Conservation (phyloP, 2,888 invertebrate genomes). For the Erebia aethiops region DNA sequence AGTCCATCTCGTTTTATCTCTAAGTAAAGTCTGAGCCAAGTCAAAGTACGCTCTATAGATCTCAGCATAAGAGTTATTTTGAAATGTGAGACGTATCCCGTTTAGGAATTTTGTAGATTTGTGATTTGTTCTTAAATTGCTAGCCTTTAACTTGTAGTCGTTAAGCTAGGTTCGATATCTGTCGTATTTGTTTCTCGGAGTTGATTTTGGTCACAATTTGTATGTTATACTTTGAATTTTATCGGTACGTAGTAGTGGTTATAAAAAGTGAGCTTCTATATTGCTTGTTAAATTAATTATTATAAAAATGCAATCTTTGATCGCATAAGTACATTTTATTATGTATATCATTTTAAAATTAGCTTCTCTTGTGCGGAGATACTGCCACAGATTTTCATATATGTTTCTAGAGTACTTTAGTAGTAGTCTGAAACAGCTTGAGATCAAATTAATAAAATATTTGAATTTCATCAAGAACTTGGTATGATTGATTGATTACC, state of each 20-base stretch:
- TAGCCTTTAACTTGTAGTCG: slow-evolving; percentile 75
- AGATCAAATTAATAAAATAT: slow-evolving; percentile 7
- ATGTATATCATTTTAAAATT: slow-evolving; percentile 19
- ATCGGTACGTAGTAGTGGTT: slow-evolving; percentile 30
- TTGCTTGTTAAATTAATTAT: slow-evolving; percentile 28
- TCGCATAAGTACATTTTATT: slow-evolving; percentile 30
- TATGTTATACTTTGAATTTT: slow-evolving; percentile 43
- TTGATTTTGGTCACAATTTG: slow-evolving; percentile 68
- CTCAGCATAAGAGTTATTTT: slow-evolving; percentile 61
- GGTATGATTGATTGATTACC: neutral
- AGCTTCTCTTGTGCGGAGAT: slow-evolving; percentile 43
- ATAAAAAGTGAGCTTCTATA: slow-evolving; percentile 34
- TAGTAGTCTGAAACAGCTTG: slow-evolving; percentile 5
- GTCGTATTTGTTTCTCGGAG: slow-evolving; percentile 65
- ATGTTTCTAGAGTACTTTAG: slow-evolving; percentile 23
- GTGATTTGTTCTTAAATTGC: slow-evolving; percentile 75
- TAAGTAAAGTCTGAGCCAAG: no score
- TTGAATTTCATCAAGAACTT: slow-evolving; percentile 2
- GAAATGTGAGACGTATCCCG: slow-evolving; percentile 59
- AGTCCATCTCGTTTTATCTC: no score
- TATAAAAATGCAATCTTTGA: slow-evolving; percentile 21
- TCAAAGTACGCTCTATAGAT: no score
- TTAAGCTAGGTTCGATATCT: slow-evolving; percentile 75
- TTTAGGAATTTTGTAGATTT: slow-evolving; percentile 62
- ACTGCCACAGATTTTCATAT: slow-evolving; percentile 51